Conservation (phyloP, 2,113 vertebrate genomes). For the Andinoacara biseriatus region DNA sequence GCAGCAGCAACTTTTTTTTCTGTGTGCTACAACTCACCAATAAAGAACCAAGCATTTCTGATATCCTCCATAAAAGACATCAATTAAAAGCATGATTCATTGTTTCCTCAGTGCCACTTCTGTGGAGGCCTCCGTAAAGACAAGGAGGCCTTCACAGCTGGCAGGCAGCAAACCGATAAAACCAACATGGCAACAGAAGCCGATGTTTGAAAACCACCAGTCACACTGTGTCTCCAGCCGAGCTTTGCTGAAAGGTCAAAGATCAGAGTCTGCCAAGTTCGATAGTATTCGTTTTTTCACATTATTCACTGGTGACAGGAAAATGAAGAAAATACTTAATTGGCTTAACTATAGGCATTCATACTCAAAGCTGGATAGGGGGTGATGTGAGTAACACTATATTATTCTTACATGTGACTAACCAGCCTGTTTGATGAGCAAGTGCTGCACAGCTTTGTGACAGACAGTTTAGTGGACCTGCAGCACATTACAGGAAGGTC, state of each 20-base stretch:
- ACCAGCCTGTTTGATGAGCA: background rate
- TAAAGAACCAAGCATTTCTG: slow-evolving; percentile 64
- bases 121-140: slow-evolving; percentile 59
- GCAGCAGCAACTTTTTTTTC: slow-evolving; percentile 15
- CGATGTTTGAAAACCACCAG: slow-evolving; percentile 40
- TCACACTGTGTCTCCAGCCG: slow-evolving; percentile 4
- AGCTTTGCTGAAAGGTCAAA: slow-evolving; percentile 31
- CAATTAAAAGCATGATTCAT: slow-evolving; percentile 78
- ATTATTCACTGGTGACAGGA: slow-evolving; percentile 64
- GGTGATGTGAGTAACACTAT: background rate
- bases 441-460: background rate
- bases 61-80: slow-evolving; percentile 71
- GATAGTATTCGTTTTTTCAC: slow-evolving; percentile 28
- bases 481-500: slow-evolving; percentile 7
- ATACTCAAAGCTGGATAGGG: slow-evolving; percentile 14
- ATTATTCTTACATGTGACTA: slow-evolving; percentile 3
- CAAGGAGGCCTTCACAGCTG: slow-evolving; percentile 59
- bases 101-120: slow-evolving; percentile 76
- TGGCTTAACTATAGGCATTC: slow-evolving; percentile 15
- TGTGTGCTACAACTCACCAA: slow-evolving; percentile 48
- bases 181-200: slow-evolving; percentile 45
- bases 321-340: slow-evolving; percentile 31
- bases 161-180: slow-evolving; percentile 65
- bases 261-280: slow-evolving; percentile 40
- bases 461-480: slow-evolving; percentile 16